These are phyloP conservation scores for Scelioninae gen. 1 DNA, from an alignment of 2,888 invertebrate genomes.

Conservation along the genomic window DNA sequence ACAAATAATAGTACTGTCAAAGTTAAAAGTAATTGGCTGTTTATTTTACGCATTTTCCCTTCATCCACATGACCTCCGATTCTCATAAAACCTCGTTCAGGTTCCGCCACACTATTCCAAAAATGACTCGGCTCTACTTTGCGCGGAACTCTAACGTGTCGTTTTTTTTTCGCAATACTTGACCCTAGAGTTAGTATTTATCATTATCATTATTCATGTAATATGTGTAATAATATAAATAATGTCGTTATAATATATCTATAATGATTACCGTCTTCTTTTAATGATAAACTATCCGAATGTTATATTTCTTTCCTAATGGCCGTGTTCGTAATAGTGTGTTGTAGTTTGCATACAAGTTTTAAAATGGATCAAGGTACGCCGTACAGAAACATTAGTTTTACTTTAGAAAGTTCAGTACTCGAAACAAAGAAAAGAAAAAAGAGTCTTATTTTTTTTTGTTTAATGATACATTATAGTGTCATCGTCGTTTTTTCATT, in stretches of 20 bases:
- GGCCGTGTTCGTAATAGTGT: slow-evolving; percentile 81
- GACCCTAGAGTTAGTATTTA: slow-evolving; percentile 80
- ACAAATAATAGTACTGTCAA: slow-evolving; percentile 84
- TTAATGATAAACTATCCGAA: slow-evolving; percentile 83
- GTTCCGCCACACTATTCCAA: slow-evolving; percentile 58
- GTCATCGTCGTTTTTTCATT: background rate
- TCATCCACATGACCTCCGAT: slow-evolving; percentile 53
- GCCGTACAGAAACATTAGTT: slow-evolving; percentile 78
- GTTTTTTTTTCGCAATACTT: slow-evolving; percentile 76
- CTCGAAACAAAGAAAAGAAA: slow-evolving; percentile 74
- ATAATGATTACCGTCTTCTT: slow-evolving; percentile 82
- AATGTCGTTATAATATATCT: slow-evolving; percentile 83
- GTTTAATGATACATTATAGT: slow-evolving; percentile 11
- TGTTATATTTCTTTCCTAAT: slow-evolving; percentile 80
- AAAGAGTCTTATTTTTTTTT: too few species aligned
- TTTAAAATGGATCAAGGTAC: slow-evolving; percentile 80
- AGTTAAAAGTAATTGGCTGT: slow-evolving; percentile 84
- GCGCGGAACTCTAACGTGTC: slow-evolving; percentile 68
- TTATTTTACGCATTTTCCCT: slow-evolving; percentile 75
- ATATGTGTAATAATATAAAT: slow-evolving; percentile 84
- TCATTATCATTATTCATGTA: slow-evolving; percentile 81
- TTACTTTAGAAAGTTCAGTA: slow-evolving; percentile 66
- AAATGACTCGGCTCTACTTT: slow-evolving; percentile 63
- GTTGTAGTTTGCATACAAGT: slow-evolving; percentile 80
- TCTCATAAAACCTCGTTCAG: slow-evolving; percentile 67